phyloP scores from a whole-genome alignment of 2,113 vertebrate genomes.

The Entelurus aequoreus region DNA sequence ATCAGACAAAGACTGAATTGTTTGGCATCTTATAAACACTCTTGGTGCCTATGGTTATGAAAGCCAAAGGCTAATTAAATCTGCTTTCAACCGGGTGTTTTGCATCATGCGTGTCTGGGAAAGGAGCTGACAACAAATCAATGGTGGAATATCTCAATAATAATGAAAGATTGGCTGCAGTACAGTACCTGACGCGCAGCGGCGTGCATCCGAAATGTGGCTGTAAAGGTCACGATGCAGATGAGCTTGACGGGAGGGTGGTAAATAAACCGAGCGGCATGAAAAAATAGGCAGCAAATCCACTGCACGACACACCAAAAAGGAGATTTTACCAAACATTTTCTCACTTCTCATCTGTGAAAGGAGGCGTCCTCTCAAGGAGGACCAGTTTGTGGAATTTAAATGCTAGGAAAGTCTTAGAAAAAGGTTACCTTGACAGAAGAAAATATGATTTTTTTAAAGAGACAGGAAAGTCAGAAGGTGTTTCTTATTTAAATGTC shows the following conservation, averaged over 20 bases:
- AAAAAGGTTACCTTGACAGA: constrained; percentile 67
- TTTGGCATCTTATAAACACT: constrained; percentile 52
- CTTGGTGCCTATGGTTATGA: constrained; percentile 50
- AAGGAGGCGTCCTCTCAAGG: too few species aligned
- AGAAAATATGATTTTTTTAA: constrained; percentile 41
- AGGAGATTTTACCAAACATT: too few species aligned
- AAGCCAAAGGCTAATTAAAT: constrained; percentile 57
- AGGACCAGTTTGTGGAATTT: too few species aligned
- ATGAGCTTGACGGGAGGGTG: constrained; percentile 29
- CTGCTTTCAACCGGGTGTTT: constrained; percentile 47
- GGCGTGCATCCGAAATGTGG: constrained; percentile 11
- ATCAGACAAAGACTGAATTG: constrained; percentile 38
- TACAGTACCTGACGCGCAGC: too few species aligned
- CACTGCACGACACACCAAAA: neutral
- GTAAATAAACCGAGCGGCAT: constrained; percentile 9
- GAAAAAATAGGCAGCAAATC: neutral
- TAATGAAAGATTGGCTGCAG: constrained; percentile 23
- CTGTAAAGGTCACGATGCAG: constrained; percentile 41
- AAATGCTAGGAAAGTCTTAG: constrained; percentile 10
- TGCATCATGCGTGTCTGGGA: constrained; percentile 51
- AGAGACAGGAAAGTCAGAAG: constrained; percentile 68
- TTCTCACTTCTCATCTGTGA: too few species aligned
- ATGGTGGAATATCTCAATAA: constrained; percentile 42
- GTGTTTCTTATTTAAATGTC: constrained; percentile 71
- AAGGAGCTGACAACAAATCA: constrained; percentile 48